Evolutionary conservation across 2,797 vertebrate genomes (phyloP).

Genomic region (Sebastes kiyomatsui): DNA sequence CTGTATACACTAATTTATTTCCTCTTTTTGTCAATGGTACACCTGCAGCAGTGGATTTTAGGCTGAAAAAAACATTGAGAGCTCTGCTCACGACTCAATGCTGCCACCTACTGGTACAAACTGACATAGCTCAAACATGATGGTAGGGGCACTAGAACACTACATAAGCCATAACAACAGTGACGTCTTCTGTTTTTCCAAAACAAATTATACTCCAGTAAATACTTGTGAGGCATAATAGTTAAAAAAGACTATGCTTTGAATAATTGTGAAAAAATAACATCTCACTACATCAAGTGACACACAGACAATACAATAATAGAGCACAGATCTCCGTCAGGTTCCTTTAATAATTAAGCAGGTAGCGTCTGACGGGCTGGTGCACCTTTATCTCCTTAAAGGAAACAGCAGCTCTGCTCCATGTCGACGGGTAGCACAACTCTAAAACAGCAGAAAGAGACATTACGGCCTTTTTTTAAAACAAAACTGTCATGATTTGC

Average conservation of each 20-base stretch:
- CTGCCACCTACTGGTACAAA: constrained; percentile 61
- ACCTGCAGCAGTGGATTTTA: neutral
- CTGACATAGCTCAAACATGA: neutral
- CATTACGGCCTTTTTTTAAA: neutral
- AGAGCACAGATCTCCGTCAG: neutral
- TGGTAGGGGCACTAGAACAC: neutral
- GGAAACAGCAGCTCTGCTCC: constrained; percentile 47
- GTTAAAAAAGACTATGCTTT: neutral
- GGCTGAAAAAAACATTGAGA: neutral
- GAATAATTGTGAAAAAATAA: neutral
- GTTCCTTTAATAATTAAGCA: constrained; percentile 29
- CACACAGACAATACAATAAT: neutral
- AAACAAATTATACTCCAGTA: neutral
- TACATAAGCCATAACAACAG: constrained; percentile 14
- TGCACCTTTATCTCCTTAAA: constrained; percentile 71
- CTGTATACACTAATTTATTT: neutral
- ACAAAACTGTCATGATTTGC: neutral
- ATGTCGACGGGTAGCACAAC: constrained; percentile 21
- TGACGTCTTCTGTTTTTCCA: constrained; percentile 5
- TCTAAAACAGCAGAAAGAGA: constrained; percentile 32
- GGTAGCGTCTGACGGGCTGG: constrained; percentile 51
- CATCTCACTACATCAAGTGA: neutral
- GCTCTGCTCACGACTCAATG: constrained; percentile 7
- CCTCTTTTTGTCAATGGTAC: neutral
- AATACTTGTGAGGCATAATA: neutral